Evolutionary conservation across 2,888 invertebrate species (phyloP).

Genomic region (Eutolmus rufibarbis): DNA sequence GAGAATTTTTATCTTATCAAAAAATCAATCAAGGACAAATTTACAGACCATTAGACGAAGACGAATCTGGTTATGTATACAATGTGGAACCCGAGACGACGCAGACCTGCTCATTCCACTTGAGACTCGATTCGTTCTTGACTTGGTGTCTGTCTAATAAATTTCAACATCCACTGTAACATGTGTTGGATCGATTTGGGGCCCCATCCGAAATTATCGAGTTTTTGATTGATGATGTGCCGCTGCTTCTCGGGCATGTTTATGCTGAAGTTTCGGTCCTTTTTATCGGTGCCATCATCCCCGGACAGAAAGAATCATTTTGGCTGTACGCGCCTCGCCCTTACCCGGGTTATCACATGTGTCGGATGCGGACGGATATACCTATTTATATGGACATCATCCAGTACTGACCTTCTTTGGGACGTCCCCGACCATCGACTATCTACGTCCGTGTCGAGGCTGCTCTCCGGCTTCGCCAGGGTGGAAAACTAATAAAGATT

Average conservation of each 20-base stretch:
- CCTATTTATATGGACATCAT: neutral
- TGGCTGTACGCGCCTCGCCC: neutral
- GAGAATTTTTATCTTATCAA: neutral
- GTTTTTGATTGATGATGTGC: constrained; percentile 36
- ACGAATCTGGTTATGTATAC: constrained; percentile 15
- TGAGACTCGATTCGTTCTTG: neutral
- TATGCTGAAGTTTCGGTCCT: neutral
- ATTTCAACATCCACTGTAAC: constrained; percentile 34
- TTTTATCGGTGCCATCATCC: constrained; percentile 9
- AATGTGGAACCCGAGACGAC: constrained; percentile 2
- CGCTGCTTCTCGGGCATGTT: neutral
- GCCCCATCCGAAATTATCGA: constrained; percentile 18
- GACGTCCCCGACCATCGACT: neutral
- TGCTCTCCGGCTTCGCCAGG: neutral
- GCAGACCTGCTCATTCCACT: neutral
- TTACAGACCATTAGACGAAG: constrained; percentile 25
- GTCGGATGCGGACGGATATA: neutral
- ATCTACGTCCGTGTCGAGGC: neutral
- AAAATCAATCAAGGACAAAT: constrained; percentile 36
- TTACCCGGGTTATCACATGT: neutral
- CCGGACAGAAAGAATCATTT: neutral
- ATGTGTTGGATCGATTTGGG: constrained; percentile 34
- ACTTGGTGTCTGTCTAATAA: constrained; percentile 33
- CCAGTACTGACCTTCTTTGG: neutral
- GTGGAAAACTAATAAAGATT: constrained; percentile 25